Base-by-base conservation (phyloP, 2,113 vertebrate genomes). In the Thunnus maccoyii region DNA sequence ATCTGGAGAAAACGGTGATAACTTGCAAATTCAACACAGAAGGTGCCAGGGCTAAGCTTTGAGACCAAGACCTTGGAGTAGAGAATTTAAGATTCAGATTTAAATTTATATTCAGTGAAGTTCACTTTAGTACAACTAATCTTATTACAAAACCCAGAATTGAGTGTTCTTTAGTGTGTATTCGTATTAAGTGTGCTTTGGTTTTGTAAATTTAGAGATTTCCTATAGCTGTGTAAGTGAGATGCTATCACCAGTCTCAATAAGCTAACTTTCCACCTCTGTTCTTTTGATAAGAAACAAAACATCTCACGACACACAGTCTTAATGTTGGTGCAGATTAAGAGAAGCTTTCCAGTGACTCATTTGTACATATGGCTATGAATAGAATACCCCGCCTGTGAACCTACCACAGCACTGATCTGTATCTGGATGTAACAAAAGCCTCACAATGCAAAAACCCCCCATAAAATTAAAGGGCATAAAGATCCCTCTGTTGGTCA, bases 341-440 rank as follows among this genome's bases (percentile, higher is more conserved):
- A 82, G 68, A 83, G 63, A 79, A 61, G 82, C 82, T 90, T 87
- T 77, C 72, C 84, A 71, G 61, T 75, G 80, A 85, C 58, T 89
- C 86, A 82, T 82, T 86, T 80, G 50, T 67, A 65, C 51, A 71
- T 8, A 46, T 17, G 12, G 58, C 87, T 91, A 86, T 86, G 83
- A 91, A 89, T 90, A 90, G 83, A 89, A 62, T 48, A 85, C 27
- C 86, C 88, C 66, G 72, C 56, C 41, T 61, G 60, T 89, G 84
- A 91, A 90, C 86, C 67, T 61, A 20, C 60, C 7, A 22, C 74
- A 27, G 80, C 54, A 72, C 60, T 46, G 80, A 89, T 88, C 73
- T 80, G 48, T 62, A 78, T 77, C 83, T 64, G 66, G 7, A 16
- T 87, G 65, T 18, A 86, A 88, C 81, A 78, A 83, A 85, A 77